Evolutionary conservation across 2,888 invertebrate species (phyloP).

Genomic region (Holacanthella duospinosa): DNA sequence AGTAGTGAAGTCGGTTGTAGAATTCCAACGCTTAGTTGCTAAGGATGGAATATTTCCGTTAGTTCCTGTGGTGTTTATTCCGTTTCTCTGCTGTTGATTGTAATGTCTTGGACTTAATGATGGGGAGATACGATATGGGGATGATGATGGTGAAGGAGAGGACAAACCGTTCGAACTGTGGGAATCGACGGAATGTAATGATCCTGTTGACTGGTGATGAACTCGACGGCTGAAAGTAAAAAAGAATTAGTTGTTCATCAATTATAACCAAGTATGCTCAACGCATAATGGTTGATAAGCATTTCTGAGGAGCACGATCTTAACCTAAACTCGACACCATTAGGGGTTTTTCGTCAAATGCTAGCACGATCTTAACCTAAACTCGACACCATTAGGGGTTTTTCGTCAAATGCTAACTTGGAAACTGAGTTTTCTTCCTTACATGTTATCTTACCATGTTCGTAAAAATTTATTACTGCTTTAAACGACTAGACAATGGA

Average conservation of each 20-base stretch:
- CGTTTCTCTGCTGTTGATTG: conserved; percentile 13
- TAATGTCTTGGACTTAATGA: conserved; percentile 29
- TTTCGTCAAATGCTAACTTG: too few relatives aligned
- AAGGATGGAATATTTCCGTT: conserved; percentile 38
- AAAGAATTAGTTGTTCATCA: neutral
- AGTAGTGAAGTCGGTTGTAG: conserved; percentile 67
- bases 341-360: too few relatives aligned
- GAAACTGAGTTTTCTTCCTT: too few relatives aligned
- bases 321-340: too few relatives aligned
- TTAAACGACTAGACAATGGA: too few relatives aligned
- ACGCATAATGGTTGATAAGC: too few relatives aligned
- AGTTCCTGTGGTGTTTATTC: conserved; percentile 16
- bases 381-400: too few relatives aligned
- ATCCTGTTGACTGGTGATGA: conserved; percentile 72
- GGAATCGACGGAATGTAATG: conserved; percentile 64
- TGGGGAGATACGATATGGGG: conserved; percentile 40
- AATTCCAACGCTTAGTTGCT: conserved; percentile 64
- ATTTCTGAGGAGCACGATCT: too few relatives aligned
- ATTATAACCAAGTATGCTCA: too few relatives aligned
- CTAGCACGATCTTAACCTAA: too few relatives aligned
- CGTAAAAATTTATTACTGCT: too few relatives aligned
- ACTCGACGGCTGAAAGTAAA: conserved; percentile 50
- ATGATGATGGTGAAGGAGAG: conserved; percentile 62
- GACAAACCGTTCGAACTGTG: conserved; percentile 72
- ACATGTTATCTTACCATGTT: too few relatives aligned